These are phyloP conservation scores for Coptotermes formosanus DNA, from an alignment of 1,140 invertebrate species.

Conservation along the genomic window DNA sequence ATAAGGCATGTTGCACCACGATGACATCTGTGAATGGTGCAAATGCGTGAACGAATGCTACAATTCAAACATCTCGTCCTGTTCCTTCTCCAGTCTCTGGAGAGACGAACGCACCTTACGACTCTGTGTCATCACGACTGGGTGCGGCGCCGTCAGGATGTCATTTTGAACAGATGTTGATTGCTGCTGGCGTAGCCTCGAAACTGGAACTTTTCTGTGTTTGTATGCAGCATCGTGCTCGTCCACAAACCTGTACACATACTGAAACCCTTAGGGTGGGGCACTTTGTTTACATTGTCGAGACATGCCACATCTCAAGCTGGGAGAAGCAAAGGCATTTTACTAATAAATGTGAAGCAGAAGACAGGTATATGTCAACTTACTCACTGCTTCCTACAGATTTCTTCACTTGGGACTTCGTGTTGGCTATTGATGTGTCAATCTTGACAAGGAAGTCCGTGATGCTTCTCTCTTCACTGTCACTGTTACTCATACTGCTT, in stretches of 20 bases:
- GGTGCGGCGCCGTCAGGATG: constrained; percentile 46
- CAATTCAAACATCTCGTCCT: constrained; percentile 88
- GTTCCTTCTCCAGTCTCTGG: constrained; percentile 74
- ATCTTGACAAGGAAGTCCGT: constrained; percentile 84
- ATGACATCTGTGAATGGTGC: not conserved
- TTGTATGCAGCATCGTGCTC: constrained; percentile 39
- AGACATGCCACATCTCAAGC: not conserved
- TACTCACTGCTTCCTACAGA: constrained; percentile 75
- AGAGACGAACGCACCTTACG: constrained; percentile 73
- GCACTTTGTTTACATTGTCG: not conserved
- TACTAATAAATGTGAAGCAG: not conserved
- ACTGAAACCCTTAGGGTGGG: not conserved
- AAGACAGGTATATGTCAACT: constrained; percentile 48
- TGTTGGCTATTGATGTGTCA: constrained; percentile 80
- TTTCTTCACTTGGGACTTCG: constrained; percentile 80
- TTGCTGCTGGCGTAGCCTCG: constrained; percentile 44
- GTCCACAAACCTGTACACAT: constrained; percentile 39
- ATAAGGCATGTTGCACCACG: constrained; percentile 3
- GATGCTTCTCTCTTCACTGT: constrained; percentile 65
- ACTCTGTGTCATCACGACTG: constrained; percentile 75
- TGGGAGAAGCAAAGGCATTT: not conserved
- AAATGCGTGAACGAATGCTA: constrained; percentile 57
- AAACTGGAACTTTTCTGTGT: constrained; percentile 43
- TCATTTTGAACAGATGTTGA: constrained; percentile 41
- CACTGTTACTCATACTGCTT: constrained; percentile 29